Conservation (phyloP, 2,888 invertebrate genomes). For the Ceramica pisi region DNA sequence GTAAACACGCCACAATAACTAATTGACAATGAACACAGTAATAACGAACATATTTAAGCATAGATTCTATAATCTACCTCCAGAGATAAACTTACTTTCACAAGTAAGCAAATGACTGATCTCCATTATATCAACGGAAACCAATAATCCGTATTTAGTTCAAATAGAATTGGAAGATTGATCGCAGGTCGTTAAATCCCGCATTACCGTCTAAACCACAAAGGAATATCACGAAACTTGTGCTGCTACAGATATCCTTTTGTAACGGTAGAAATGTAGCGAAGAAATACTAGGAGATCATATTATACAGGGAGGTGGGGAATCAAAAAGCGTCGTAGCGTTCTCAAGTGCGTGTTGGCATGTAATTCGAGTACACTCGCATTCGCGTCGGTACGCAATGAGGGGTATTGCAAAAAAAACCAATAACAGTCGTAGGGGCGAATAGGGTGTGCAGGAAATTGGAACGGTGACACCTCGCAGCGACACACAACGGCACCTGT, state of each 20-base stretch:
- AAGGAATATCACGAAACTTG: conserved; percentile 57
- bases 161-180: conserved; percentile 51
- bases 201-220: conserved; percentile 56
- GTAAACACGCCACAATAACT: conserved; percentile 12
- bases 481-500: conserved; percentile 75
- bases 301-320: conserved; percentile 61
- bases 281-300: conserved; percentile 63
- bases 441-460: conserved; percentile 80
- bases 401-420: conserved; percentile 86
- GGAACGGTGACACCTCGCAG: conserved; percentile 82
- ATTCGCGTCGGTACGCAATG: conserved; percentile 78
- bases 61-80: not conserved
- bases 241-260: conserved; percentile 58
- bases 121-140: conserved; percentile 31
- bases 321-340: conserved; percentile 71
- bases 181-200: conserved; percentile 52
- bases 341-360: conserved; percentile 64
- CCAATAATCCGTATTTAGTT: conserved; percentile 43
- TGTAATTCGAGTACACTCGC: conserved; percentile 72
- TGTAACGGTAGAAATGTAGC: conserved; percentile 57
- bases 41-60: conserved; percentile 4
- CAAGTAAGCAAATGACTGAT: conserved; percentile 18
- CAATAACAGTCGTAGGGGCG: conserved; percentile 77
- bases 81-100: conserved; percentile 6
- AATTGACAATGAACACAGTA: conserved; percentile 36